Conservation (phyloP, 2,113 vertebrate genomes). For the Corydoras sp. region DNA sequence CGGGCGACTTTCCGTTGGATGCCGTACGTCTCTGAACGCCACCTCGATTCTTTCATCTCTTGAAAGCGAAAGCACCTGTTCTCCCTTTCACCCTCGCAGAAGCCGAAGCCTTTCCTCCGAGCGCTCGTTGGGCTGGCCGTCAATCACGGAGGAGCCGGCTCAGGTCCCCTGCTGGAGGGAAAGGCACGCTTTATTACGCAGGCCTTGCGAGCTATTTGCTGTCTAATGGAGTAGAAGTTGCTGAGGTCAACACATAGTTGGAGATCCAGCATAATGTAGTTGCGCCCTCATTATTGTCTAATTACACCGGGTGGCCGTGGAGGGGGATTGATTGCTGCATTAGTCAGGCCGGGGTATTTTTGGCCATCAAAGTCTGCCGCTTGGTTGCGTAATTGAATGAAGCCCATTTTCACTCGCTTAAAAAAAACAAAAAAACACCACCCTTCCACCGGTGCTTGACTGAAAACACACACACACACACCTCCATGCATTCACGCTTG, state of each 20-base stretch:
- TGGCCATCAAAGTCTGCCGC: constrained; percentile 73
- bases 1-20: not conserved
- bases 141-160: constrained; percentile 30
- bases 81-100: no score
- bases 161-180: constrained; percentile 47
- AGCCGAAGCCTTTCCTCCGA: not conserved
- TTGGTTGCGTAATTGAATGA: constrained; percentile 65
- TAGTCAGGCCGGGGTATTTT: constrained; percentile 69
- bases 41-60: constrained; percentile 32
- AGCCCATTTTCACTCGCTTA: constrained; percentile 51
- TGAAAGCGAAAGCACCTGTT: constrained; percentile 25
- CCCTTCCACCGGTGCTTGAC: constrained; percentile 29
- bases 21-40: constrained; percentile 5
- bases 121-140: not conserved
- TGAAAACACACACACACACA: constrained; percentile 40
- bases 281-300: constrained; percentile 70
- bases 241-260: constrained; percentile 71
- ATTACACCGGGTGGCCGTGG: constrained; percentile 71
- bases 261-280: constrained; percentile 64
- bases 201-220: constrained; percentile 72
- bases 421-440: constrained; percentile 43
- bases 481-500: not conserved
- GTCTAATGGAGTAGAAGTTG: constrained; percentile 70
- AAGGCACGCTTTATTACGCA: constrained; percentile 61
- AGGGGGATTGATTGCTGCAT: constrained; percentile 69